These are phyloP conservation scores for Thalassoma bifasciatum DNA, from an alignment of 2,113 vertebrate species.

Conservation along the genomic window DNA sequence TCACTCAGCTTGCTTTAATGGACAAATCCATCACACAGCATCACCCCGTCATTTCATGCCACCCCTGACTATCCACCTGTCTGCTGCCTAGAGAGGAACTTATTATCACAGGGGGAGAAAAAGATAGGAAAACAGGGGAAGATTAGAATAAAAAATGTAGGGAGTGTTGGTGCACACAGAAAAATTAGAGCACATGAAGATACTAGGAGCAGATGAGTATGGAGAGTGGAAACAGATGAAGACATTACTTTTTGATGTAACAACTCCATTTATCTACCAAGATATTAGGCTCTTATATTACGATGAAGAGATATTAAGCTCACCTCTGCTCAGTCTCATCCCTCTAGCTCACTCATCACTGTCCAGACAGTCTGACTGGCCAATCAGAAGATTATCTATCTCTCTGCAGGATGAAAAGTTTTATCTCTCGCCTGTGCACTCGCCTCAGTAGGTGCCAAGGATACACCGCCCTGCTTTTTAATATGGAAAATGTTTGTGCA, in stretches of 20 bases:
- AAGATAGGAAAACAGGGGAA: background rate
- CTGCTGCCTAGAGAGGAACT: constrained; percentile 52
- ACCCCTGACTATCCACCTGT: constrained; percentile 35
- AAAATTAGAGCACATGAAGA: constrained; percentile 11
- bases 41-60: constrained; percentile 54
- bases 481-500: constrained; percentile 72
- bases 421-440: constrained; percentile 65
- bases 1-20: constrained; percentile 61
- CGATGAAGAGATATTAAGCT: constrained; percentile 32
- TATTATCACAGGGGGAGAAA: constrained; percentile 51
- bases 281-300: constrained; percentile 2
- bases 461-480: constrained; percentile 49
- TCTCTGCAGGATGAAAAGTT: constrained; percentile 67
- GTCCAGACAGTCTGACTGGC: constrained; percentile 38
- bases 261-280: constrained; percentile 10
- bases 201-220: background rate
- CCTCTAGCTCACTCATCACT: constrained; percentile 19
- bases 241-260: constrained; percentile 10
- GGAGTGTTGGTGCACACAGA: background rate
- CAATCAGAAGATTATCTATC: constrained; percentile 52
- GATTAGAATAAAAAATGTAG: constrained; percentile 36
- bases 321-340: constrained; percentile 21
- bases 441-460: constrained; percentile 41
- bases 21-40: constrained; percentile 62
- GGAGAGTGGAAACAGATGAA: background rate